Conservation (phyloP, 2,888 invertebrate genomes). For the Tiphia femorata region DNA sequence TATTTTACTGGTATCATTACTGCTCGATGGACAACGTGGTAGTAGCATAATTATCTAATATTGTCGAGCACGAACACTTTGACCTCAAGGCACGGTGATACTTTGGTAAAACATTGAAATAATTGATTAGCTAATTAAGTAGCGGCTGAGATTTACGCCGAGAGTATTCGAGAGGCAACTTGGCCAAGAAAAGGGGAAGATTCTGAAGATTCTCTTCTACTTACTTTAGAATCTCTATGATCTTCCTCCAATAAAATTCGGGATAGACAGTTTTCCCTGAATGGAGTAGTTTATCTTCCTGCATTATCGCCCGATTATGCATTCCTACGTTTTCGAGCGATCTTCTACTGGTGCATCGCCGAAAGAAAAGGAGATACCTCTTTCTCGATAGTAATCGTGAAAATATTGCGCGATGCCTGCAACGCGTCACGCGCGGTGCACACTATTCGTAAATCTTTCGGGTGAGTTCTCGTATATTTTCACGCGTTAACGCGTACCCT, state of each 20-base stretch:
- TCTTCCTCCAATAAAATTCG: conserved; percentile 1
- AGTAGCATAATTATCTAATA: conserved; percentile 12
- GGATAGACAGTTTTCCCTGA: not conserved
- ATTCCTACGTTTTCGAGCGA: not conserved
- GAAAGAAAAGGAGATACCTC: conserved; percentile 1
- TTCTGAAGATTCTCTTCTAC: no score
- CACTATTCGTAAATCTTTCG: conserved; percentile 2
- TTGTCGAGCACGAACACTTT: no score
- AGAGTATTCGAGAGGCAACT: conserved; percentile 12
- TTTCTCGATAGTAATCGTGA: conserved; percentile 4
- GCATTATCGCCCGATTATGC: conserved; percentile 19
- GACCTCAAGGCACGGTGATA: no score
- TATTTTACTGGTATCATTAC: no score
- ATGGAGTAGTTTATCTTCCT: conserved; percentile 9
- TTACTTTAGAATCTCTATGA: conserved; percentile 17
- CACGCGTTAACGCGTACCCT: conserved; percentile 1
- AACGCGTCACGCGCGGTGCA: not conserved
- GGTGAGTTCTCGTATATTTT: not conserved
- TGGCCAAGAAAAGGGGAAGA: conserved; percentile 13
- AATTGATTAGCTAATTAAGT: conserved; percentile 35
- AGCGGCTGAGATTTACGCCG: conserved; percentile 7
- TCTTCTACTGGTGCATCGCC: not conserved
- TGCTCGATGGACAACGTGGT: no score
- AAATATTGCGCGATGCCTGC: not conserved
- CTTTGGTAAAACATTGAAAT: conserved; percentile 11